A percentile compares a stretch with the other conserved stretches of the same genome.
Conservation (phyloP, 2,797 vertebrate genomes). For the Oreortyx pictus region DNA sequence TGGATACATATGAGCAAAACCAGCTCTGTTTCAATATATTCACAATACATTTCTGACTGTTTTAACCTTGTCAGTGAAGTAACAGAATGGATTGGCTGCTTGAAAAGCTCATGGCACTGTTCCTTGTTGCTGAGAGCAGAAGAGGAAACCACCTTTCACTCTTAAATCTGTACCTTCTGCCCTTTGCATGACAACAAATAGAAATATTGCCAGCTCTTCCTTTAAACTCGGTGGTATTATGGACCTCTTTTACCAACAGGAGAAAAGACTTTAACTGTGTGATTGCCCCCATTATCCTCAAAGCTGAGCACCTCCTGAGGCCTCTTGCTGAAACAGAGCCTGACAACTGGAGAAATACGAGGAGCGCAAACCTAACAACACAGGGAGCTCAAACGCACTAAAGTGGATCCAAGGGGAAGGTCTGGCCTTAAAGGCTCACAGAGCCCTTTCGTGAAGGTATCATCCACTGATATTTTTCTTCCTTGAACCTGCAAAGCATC, state of each 20-base stretch:
- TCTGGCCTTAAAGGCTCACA: neutral
- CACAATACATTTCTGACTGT: neutral
- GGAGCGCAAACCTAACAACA: neutral
- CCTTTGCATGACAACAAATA: neutral
- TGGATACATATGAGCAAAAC: neutral
- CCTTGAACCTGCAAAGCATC: fast-evolving
- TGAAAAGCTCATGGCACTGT: neutral
- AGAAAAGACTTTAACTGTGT: neutral
- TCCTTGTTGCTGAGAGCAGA: neutral
- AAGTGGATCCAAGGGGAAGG: too few species aligned
- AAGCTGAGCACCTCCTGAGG: neutral
- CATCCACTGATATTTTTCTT: neutral
- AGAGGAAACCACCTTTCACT: slow-evolving; percentile 30
- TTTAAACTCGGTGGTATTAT: neutral
- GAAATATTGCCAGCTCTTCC: slow-evolving; percentile 15
- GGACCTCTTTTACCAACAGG: neutral
- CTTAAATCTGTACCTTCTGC: slow-evolving; percentile 37
- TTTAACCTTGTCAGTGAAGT: slow-evolving; percentile 42
- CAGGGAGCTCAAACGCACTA: neutral
- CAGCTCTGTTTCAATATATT: neutral
- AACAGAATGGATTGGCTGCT: neutral
- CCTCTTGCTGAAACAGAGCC: neutral
- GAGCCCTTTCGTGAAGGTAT: neutral
- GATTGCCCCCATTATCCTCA: slow-evolving; percentile 28
- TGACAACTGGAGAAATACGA: neutral